Evolutionary conservation across 2,888 invertebrate genomes (phyloP).

Genomic region (Theodoxus fluviatilis): DNA sequence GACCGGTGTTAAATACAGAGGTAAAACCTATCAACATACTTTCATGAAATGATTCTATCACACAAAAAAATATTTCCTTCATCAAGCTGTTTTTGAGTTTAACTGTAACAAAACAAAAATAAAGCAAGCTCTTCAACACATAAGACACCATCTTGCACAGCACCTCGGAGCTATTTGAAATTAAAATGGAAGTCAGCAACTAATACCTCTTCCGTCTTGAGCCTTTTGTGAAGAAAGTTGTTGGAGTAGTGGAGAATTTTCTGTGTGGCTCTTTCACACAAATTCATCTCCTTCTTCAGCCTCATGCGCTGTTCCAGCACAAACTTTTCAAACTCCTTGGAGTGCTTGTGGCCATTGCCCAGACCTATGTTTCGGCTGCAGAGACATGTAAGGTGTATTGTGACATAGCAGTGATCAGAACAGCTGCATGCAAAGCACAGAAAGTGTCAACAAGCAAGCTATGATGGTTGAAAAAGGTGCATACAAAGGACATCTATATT

Average conservation of each 20-base stretch:
- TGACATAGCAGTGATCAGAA: not conserved
- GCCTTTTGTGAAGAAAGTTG: conserved; percentile 63
- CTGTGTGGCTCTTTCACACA: conserved; percentile 62
- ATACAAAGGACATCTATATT: not conserved
- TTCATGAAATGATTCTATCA: too few relatives aligned
- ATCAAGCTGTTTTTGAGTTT: too few relatives aligned
- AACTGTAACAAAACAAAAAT: too few relatives aligned
- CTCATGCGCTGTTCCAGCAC: conserved; percentile 49
- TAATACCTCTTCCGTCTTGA: conserved; percentile 59
- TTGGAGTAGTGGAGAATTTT: conserved; percentile 62
- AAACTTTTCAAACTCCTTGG: conserved; percentile 56
- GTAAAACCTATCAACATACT: too few relatives aligned
- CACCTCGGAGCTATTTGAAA: too few relatives aligned
- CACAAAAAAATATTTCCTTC: too few relatives aligned
- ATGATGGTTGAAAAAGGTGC: not conserved
- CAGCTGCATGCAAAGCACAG: too few relatives aligned
- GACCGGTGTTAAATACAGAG: too few relatives aligned
- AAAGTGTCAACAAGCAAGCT: not conserved
- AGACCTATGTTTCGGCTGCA: conserved; percentile 45
- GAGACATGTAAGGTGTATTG: not conserved
- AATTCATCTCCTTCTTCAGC: conserved; percentile 47
- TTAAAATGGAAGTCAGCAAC: too few relatives aligned
- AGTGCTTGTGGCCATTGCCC: conserved; percentile 62
- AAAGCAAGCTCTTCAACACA: too few relatives aligned
- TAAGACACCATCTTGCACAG: too few relatives aligned